phyloP scores from a whole-genome alignment of 2,113 vertebrate genomes.

The Tinamus guttatus region DNA sequence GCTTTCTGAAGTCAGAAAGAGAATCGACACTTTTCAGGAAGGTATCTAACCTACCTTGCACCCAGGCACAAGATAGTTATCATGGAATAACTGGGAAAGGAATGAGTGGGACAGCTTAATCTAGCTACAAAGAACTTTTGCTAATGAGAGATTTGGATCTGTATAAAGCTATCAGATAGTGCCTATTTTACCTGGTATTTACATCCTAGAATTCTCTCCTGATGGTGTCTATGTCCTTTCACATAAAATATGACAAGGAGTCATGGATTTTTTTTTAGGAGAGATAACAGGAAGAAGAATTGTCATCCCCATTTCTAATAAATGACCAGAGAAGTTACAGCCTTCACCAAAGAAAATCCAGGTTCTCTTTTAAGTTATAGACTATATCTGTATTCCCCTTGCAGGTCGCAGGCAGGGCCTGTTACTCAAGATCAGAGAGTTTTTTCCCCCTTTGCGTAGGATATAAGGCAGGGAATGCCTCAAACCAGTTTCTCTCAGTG shows the following conservation, averaged over 20 bases:
- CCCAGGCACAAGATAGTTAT: background rate
- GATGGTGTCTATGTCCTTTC: background rate
- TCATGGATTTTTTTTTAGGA: background rate
- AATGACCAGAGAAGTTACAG: background rate
- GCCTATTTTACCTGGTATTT: background rate
- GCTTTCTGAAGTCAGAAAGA: background rate
- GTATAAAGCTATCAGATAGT: background rate
- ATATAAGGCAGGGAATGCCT: rapidly evolving
- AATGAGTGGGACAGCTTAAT: background rate
- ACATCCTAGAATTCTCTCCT: background rate
- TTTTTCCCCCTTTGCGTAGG: background rate
- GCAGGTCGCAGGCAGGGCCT: background rate
- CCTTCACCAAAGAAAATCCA: background rate
- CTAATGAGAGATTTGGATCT: background rate
- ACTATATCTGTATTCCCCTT: background rate
- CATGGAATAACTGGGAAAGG: background rate
- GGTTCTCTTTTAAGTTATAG: background rate
- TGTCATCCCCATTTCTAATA: background rate
- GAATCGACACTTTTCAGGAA: background rate
- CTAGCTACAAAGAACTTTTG: background rate
- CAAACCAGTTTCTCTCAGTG: background rate
- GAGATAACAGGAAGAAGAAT: background rate
- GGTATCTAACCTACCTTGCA: background rate
- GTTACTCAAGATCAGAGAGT: background rate
- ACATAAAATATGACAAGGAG: background rate